phyloP scores from a whole-genome alignment of 2,797 vertebrate species.

The Xyrichtys novacula region DNA sequence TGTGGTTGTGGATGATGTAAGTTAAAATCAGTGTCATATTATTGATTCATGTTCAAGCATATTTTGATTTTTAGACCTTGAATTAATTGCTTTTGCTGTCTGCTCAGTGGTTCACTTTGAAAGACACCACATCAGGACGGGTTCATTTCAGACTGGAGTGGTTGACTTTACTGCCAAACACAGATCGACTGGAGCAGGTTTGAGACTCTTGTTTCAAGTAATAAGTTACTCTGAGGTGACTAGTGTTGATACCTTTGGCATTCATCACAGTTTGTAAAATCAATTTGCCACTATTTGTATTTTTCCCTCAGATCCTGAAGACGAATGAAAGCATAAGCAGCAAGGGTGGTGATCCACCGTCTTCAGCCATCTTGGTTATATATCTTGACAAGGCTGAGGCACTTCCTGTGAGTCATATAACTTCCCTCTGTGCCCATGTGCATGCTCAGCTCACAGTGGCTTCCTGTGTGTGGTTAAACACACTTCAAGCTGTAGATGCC shows the following conservation, averaged over 20 bases:
- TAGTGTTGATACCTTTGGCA: not conserved
- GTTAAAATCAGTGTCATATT: slow-evolving; percentile 35
- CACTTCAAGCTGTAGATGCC: slow-evolving; percentile 34
- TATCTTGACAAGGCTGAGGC: slow-evolving; percentile 95
- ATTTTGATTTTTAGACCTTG: not conserved
- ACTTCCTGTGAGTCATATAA: slow-evolving; percentile 90
- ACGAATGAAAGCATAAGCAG: slow-evolving; percentile 84
- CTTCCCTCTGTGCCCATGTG: slow-evolving; percentile 10
- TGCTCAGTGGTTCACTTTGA: slow-evolving; percentile 91
- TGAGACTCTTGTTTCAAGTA: slow-evolving; percentile 16
- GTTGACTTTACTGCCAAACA: slow-evolving; percentile 84
- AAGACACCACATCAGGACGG: slow-evolving; percentile 86
- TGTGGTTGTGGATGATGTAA: slow-evolving; percentile 88
- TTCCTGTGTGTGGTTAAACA: slow-evolving; percentile 70
- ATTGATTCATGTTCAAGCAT: not conserved
- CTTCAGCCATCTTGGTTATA: slow-evolving; percentile 91
- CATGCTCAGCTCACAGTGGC: slow-evolving; percentile 35
- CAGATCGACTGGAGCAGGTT: slow-evolving; percentile 90
- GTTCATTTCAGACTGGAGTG: slow-evolving; percentile 92
- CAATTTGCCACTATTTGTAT: not conserved
- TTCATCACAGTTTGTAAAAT: not conserved
- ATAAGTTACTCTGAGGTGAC: not conserved
- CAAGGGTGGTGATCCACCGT: slow-evolving; percentile 86
- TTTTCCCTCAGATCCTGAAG: slow-evolving; percentile 85
- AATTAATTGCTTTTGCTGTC: slow-evolving; percentile 23